Percentiles rank a stretch among this genome's conserved stretches.
Conservation (phyloP, 2,888 invertebrate genomes). For the Ceratothoa steindachneri region DNA sequence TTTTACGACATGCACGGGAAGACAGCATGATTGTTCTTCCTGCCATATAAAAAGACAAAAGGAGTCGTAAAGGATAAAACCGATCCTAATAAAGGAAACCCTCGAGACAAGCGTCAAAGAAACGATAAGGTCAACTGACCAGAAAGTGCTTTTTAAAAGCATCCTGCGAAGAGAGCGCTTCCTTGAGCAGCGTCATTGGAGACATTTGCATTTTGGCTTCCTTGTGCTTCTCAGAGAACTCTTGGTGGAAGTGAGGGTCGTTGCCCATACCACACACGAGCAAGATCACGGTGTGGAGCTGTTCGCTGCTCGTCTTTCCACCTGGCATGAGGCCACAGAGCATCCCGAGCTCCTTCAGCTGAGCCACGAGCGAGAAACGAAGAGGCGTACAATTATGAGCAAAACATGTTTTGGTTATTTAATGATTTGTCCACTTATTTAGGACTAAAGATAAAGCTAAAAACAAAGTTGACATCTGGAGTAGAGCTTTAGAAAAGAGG, state of each 20-base stretch:
- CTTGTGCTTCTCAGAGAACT: conserved; percentile 54
- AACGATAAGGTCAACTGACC: too few relatives aligned
- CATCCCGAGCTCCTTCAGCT: conserved; percentile 78
- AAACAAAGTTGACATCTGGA: neutral
- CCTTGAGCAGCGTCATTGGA: conserved; percentile 79
- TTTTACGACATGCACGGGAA: too few relatives aligned
- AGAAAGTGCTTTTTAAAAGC: conserved; percentile 85
- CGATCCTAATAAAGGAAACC: too few relatives aligned
- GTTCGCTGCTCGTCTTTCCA: conserved; percentile 66
- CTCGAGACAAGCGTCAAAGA: too few relatives aligned
- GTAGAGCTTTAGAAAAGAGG: neutral
- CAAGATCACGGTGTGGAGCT: conserved; percentile 83
- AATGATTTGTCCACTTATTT: neutral
- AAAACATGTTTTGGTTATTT: neutral
- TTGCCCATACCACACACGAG: conserved; percentile 88
- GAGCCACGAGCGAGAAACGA: too few relatives aligned
- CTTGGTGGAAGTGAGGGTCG: conserved; percentile 49
- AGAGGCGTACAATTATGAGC: neutral
- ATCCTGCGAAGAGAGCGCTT: conserved; percentile 82
- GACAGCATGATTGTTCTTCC: too few relatives aligned
- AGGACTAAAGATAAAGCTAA: neutral
- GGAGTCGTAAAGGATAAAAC: too few relatives aligned
- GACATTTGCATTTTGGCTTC: conserved; percentile 48
- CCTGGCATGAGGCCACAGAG: conserved; percentile 87
- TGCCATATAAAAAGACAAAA: too few relatives aligned